These are phyloP conservation scores for Apostichopus japonicus DNA, from an alignment of 35 echinoderm and acorn worm species.

Conservation along the genomic window DNA sequence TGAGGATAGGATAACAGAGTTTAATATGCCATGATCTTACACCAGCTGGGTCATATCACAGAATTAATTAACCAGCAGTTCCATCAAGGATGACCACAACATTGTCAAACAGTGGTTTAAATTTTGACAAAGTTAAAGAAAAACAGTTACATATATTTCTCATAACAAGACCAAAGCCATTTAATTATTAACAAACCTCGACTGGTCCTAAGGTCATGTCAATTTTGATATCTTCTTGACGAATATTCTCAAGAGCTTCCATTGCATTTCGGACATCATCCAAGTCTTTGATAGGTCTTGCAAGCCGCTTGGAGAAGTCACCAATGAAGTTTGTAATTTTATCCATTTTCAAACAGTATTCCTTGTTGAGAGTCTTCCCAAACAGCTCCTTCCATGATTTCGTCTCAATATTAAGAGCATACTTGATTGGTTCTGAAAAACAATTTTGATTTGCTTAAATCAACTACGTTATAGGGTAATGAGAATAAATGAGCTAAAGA, in stretches of 20 bases:
- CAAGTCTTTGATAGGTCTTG: conserved; percentile 85
- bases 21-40: no score
- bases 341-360: conserved; percentile 97
- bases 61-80: no score
- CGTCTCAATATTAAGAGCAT: conserved; percentile 84
- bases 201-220: conserved; percentile 98
- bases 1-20: neutral
- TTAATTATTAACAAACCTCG: conserved; percentile 65
- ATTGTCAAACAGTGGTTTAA: neutral
- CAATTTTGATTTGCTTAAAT: neutral
- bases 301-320: conserved; percentile 86
- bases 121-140: neutral
- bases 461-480: neutral
- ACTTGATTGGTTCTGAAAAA: conserved; percentile 84
- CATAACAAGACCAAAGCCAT: neutral
- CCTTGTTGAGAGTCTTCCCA: conserved; percentile 88
- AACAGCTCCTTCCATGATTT: conserved; percentile 93
- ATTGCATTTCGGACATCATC: conserved; percentile 94
- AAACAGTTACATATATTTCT: neutral
- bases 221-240: conserved; percentile 91
- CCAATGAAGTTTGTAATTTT: conserved; percentile 85
- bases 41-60: no score
- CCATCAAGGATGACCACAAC: no score
- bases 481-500: no score
- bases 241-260: conserved; percentile 82